These are phyloP conservation scores for Autographa gamma DNA, from an alignment of 2,888 invertebrate species.

Conservation along the genomic window DNA sequence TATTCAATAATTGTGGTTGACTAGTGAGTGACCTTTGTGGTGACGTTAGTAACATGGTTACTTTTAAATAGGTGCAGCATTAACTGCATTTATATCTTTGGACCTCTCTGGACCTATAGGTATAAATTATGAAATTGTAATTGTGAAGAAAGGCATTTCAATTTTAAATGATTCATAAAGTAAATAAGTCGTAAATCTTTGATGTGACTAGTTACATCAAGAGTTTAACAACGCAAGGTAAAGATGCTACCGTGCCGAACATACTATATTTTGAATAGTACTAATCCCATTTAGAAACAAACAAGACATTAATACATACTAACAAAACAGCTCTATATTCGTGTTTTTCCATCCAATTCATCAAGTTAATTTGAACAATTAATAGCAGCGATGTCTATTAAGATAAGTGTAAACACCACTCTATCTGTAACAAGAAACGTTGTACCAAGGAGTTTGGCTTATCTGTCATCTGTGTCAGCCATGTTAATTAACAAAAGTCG, in stretches of 20 bases:
- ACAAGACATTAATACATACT: neutral
- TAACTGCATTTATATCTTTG: too few relatives aligned
- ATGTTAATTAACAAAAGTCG: neutral
- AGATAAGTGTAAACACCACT: neutral
- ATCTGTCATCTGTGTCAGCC: neutral
- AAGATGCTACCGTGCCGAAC: neutral
- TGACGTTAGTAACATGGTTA: too few relatives aligned
- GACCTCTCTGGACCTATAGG: too few relatives aligned
- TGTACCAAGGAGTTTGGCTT: neutral
- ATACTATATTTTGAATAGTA: neutral
- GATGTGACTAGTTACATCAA: too few relatives aligned
- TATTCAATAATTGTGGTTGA: neutral
- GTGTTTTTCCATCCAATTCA: constrained; percentile 1
- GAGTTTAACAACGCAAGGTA: too few relatives aligned
- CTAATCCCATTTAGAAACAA: constrained; percentile 1
- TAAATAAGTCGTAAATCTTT: too few relatives aligned
- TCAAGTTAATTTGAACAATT: constrained; percentile 6
- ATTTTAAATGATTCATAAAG: too few relatives aligned
- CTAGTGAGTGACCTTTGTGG: neutral
- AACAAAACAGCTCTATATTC: neutral
- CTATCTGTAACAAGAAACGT: neutral
- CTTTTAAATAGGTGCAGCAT: too few relatives aligned
- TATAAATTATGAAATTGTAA: too few relatives aligned
- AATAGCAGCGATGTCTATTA: constrained; percentile 7
- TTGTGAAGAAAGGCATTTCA: too few relatives aligned